Evolutionary conservation across 2,888 invertebrate genomes (phyloP), one percentile per base, ranked within the genome.

Genomic region (Steinernema scapterisci): DNA sequence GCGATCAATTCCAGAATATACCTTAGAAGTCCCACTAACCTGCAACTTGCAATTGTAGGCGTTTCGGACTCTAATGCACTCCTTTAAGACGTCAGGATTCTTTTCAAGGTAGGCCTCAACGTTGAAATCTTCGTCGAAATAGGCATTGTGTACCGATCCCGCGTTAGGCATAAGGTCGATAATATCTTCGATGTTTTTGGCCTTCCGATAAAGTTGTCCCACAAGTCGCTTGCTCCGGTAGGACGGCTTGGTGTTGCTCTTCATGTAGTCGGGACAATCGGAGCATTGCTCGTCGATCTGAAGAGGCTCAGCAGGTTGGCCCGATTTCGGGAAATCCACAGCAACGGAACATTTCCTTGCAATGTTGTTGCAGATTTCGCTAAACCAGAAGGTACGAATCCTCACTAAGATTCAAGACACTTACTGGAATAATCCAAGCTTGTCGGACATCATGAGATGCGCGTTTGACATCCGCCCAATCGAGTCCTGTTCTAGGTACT

Each of bases 301-400:
- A 9, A 84, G 71, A 6, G 80, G 80, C 11, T 81, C 82, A 0
- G 82, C 81, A 0, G 83, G 84, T 13, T 79, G 81, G 0, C 88
- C 88, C 7, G 86, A 86, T 80, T 88, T 88, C 25, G 88, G 87
- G 75, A 88, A 88, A 78, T 88, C 88, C 3, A 88, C 85, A 3
- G 84, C 85, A 0, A 84, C 78, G 9, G 84, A 79, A 71, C 83
- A 83, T 54, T 86, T 86, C 7, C 77, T 70, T 0, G 85, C 84
- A 21, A 85, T 82, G 5, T 76, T 75, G 44, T 81, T 46, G 27
- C 76, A 77, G 7, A 77, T 19, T 19, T 25, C 27, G 46, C 70
- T 51, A 23, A 19, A 54, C 16, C 7, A 19, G 46, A 46, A 79
- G 74, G 19, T 52, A 51, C 51, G 11, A 31, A 73, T 71, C 7